These are phyloP conservation scores for Calameuta pallipes DNA, from an alignment of 2,888 invertebrate genomes.

Conservation along the genomic window DNA sequence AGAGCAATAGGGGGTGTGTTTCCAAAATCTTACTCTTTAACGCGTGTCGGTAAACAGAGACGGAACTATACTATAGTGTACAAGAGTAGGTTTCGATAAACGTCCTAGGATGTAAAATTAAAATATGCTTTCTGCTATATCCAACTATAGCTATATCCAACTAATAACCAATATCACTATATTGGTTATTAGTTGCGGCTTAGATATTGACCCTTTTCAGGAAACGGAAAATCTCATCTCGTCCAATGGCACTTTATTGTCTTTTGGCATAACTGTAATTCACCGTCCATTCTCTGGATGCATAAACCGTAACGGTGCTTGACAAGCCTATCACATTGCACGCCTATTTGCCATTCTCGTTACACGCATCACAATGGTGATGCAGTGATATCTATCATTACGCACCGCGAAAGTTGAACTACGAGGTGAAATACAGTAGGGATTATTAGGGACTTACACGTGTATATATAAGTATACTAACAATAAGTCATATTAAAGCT, in stretches of 20 bases:
- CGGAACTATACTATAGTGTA: no score
- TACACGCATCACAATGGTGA: constrained; percentile 53
- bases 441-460: not conserved
- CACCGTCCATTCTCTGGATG: constrained; percentile 47
- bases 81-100: no score
- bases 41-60: no score
- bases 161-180: no score
- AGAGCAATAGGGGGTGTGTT: not conserved
- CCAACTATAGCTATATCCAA: no score
- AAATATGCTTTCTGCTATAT: not conserved
- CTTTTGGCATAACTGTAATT: constrained; percentile 46
- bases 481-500: not conserved
- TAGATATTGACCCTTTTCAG: not conserved
- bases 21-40: no score
- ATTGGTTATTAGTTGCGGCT: not conserved
- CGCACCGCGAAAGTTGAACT: constrained; percentile 21
- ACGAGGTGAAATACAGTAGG: not conserved
- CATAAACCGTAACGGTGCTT: constrained; percentile 52
- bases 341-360: constrained; percentile 54
- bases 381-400: constrained; percentile 47
- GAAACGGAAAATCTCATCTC: not conserved
- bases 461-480: not conserved
- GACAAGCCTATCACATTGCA: constrained; percentile 58
- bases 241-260: constrained; percentile 9
- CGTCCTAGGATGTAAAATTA: not conserved